Evolutionary conservation across 2,797 vertebrate species (phyloP).

Genomic region (Lithobates pipiens): DNA sequence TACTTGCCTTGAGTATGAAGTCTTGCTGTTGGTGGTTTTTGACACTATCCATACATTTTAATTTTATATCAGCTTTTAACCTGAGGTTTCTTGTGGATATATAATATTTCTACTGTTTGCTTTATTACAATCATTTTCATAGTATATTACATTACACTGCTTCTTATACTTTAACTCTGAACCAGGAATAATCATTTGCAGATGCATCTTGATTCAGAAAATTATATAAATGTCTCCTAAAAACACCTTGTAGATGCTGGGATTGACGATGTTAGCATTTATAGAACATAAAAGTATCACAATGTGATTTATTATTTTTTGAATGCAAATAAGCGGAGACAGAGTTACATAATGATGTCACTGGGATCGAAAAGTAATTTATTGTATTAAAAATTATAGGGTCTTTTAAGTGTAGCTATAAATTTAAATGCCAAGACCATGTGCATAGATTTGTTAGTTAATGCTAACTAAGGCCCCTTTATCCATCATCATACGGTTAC

Average conservation of each 20-base stretch:
- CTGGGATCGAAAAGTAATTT: slow-evolving; percentile 31
- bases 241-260: not conserved
- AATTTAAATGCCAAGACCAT: slow-evolving; percentile 38
- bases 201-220: not conserved
- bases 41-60: too few relatives aligned
- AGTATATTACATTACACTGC: not conserved
- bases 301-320: slow-evolving; percentile 37
- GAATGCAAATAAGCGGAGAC: slow-evolving; percentile 19
- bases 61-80: too few relatives aligned
- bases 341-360: slow-evolving; percentile 41
- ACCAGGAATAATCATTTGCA: not conserved
- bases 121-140: not conserved
- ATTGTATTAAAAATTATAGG: slow-evolving; percentile 43
- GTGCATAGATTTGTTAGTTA: slow-evolving; percentile 50
- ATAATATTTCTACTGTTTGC: not conserved
- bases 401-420: slow-evolving; percentile 45
- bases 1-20: too few relatives aligned
- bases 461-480: slow-evolving; percentile 48
- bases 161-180: not conserved
- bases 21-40: too few relatives aligned
- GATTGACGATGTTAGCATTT: slow-evolving; percentile 18
- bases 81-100: not conserved
- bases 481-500: slow-evolving; percentile 57
- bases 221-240: not conserved
- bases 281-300: not conserved